These are phyloP conservation scores for Caenorhabditis elegans DNA, from an alignment of 1,140 invertebrate species.

Conservation along the genomic window DNA sequence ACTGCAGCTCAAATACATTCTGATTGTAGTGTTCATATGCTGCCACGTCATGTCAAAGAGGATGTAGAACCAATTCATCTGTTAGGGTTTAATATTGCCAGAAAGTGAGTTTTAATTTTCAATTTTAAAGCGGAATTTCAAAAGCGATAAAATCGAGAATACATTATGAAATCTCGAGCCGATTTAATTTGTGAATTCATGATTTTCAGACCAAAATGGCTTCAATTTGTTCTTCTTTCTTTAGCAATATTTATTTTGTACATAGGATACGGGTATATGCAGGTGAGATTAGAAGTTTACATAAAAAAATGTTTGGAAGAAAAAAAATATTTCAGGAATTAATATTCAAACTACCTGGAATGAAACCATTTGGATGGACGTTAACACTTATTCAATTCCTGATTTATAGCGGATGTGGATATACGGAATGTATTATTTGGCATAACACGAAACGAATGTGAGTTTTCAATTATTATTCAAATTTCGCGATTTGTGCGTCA, in stretches of 20 bases:
- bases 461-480: constrained; percentile 59
- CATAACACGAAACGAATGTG: constrained; percentile 74
- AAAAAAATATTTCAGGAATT: constrained; percentile 74
- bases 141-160: too few species aligned
- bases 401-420: constrained; percentile 80
- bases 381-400: constrained; percentile 87
- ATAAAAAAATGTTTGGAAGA: not conserved
- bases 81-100: constrained; percentile 51
- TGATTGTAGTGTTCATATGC: not conserved
- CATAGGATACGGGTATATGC: constrained; percentile 85
- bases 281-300: constrained; percentile 69
- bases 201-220: constrained; percentile 46
- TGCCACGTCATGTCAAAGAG: constrained; percentile 21
- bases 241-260: constrained; percentile 82
- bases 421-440: constrained; percentile 75
- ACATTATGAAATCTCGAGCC: too few species aligned
- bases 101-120: constrained; percentile 39
- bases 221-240: constrained; percentile 78
- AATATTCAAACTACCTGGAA: constrained; percentile 84
- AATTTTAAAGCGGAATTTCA: not conserved
- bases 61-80: constrained; percentile 40
- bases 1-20: not conserved
- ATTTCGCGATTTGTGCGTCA: too few species aligned
- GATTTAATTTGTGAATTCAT: too few species aligned
- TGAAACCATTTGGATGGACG: constrained; percentile 86